Evolutionary conservation across 2,888 invertebrate species (phyloP).

Genomic region (Pollenia labialis): DNA sequence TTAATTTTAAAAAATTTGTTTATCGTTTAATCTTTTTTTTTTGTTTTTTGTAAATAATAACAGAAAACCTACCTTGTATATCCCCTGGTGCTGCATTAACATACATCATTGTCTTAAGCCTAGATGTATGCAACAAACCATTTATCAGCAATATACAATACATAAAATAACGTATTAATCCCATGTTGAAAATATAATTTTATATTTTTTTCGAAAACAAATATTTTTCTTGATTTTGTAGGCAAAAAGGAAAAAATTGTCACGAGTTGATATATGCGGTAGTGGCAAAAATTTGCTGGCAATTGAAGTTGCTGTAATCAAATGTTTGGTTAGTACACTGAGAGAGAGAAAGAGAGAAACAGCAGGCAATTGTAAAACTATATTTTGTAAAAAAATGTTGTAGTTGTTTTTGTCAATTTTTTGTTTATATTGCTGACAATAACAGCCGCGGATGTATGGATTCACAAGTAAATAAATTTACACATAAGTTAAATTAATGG

Average conservation of each 20-base stretch:
- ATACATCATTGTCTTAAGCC: slow-evolving; percentile 70
- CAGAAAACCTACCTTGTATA: slow-evolving; percentile 52
- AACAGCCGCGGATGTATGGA: slow-evolving; percentile 38
- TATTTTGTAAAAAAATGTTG: neutral
- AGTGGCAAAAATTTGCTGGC: neutral
- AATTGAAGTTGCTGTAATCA: neutral
- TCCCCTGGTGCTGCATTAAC: slow-evolving; percentile 71
- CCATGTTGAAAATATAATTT: slow-evolving; percentile 78
- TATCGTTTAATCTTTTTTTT: no score
- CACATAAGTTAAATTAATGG: slow-evolving; percentile 57
- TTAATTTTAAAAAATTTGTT: no score
- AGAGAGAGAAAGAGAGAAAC: neutral
- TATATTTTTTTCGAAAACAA: slow-evolving; percentile 16
- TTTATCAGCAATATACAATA: slow-evolving; percentile 81
- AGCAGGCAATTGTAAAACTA: neutral
- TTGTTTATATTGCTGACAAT: slow-evolving; percentile 15
- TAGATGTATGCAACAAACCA: slow-evolving; percentile 79
- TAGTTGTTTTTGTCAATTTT: neutral
- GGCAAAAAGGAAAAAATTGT: neutral
- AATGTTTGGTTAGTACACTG: neutral
- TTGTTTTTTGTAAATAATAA: slow-evolving; percentile 5
- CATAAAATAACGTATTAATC: slow-evolving; percentile 80
- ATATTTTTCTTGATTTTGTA: slow-evolving; percentile 29
- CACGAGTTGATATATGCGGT: neutral
- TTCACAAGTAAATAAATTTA: slow-evolving; percentile 55